Evolutionary conservation across 2,797 vertebrate species (phyloP).

Genomic region (Melanotaenia boesemani): DNA sequence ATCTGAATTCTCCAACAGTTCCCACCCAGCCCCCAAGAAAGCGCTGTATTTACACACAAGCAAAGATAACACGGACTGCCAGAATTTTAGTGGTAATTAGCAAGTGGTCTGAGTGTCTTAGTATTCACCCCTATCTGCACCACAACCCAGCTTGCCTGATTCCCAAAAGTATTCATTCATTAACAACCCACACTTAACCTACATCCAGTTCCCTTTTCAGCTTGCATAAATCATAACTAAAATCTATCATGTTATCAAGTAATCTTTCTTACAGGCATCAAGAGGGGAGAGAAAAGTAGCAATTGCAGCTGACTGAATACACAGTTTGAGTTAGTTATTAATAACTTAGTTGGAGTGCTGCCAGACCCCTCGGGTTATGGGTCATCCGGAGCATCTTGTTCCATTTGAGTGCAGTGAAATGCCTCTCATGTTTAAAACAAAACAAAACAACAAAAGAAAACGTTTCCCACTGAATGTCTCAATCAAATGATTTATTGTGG

Average conservation of each 20-base stretch:
- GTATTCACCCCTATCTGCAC: background rate
- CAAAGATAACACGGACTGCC: background rate
- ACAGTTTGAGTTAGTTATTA: conserved; percentile 16
- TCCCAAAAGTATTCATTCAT: background rate
- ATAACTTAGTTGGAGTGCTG: conserved; percentile 12
- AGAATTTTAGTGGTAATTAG: background rate
- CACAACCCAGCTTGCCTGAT: background rate
- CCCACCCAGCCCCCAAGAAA: background rate
- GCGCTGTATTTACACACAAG: background rate
- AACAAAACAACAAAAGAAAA: background rate
- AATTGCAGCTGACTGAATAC: background rate
- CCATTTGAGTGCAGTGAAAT: conserved; percentile 6
- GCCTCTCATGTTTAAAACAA: conserved; percentile 1
- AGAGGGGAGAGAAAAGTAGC: background rate
- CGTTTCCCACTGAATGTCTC: background rate
- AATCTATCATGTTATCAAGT: background rate
- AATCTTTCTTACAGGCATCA: background rate
- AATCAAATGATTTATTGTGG: background rate
- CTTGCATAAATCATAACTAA: background rate
- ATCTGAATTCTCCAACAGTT: background rate
- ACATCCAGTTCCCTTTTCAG: background rate
- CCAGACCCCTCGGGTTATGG: conserved; percentile 4
- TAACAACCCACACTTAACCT: background rate
- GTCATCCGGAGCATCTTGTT: background rate
- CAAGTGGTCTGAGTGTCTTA: background rate